phyloP scores from a whole-genome alignment of 2,113 vertebrate species.

The Falcunculus frontatus region DNA sequence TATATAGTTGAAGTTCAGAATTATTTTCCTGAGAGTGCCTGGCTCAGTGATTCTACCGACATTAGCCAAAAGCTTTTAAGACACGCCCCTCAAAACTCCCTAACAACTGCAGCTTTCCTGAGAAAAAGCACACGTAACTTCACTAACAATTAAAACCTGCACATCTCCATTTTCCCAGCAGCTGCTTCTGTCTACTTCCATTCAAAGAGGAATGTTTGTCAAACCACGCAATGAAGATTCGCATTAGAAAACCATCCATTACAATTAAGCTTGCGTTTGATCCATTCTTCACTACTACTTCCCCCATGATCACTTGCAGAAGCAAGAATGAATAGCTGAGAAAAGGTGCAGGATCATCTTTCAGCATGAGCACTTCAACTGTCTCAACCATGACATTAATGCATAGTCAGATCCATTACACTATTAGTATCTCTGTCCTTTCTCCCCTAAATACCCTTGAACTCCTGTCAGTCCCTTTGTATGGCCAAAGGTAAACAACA shows the following conservation, averaged over 20 bases:
- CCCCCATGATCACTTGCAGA: neutral
- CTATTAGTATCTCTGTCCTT: neutral
- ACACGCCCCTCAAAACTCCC: neutral
- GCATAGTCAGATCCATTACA: neutral
- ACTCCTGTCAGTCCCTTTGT: neutral
- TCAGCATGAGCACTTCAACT: slow-evolving; percentile 18
- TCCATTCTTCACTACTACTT: neutral
- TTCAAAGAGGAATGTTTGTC: neutral
- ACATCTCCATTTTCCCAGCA: neutral
- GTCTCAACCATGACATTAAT: slow-evolving; percentile 5
- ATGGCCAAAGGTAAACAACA: neutral
- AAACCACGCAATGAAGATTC: neutral
- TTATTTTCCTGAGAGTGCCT: neutral
- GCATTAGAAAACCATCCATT: neutral
- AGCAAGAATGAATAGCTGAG: slow-evolving; percentile 27
- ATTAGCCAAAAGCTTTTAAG: neutral
- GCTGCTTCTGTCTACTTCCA: neutral
- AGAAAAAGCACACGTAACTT: neutral
- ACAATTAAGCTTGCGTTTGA: neutral
- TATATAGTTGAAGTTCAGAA: neutral
- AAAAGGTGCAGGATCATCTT: slow-evolving; percentile 6
- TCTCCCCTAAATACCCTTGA: slow-evolving; percentile 47
- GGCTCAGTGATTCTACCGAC: neutral
- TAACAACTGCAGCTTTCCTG: neutral
- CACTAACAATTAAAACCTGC: neutral